Percentiles rank a stretch among this genome's conserved stretches.
Evolutionary conservation across 2,888 invertebrate species (phyloP).

Genomic region (Smittia aterrima): DNA sequence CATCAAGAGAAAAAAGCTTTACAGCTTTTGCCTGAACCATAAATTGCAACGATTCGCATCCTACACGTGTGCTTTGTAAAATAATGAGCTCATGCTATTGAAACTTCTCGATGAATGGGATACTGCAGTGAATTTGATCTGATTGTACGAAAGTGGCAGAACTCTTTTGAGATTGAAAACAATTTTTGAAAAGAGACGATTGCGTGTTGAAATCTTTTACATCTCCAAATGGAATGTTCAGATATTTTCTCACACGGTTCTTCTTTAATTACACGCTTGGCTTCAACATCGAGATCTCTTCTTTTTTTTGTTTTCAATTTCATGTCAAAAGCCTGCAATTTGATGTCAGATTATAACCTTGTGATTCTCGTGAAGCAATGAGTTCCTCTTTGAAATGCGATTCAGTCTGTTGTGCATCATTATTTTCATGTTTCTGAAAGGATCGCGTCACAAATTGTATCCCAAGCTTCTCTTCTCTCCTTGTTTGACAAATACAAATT

Average conservation of each 20-base stretch:
- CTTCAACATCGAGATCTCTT: not conserved
- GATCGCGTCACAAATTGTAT: not conserved
- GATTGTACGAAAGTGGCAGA: not conserved
- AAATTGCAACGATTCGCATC: not conserved
- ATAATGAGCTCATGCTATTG: not conserved
- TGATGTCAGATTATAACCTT: not conserved
- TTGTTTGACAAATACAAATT: not conserved
- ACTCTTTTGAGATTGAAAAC: not conserved
- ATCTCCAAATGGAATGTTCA: not conserved
- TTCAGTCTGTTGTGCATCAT: not conserved
- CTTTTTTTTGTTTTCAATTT: not conserved
- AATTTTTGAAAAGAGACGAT: too few relatives aligned
- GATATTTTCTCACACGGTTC: slow-evolving; percentile 1
- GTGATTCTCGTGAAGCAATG: not conserved
- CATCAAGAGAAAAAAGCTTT: not conserved
- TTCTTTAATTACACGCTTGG: not conserved
- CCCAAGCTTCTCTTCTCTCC: not conserved
- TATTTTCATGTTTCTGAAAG: not conserved
- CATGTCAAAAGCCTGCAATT: slow-evolving; percentile 1
- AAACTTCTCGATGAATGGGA: not conserved
- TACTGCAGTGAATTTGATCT: not conserved
- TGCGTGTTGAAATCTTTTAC: not conserved
- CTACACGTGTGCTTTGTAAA: not conserved
- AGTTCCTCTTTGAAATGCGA: not conserved
- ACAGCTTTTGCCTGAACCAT: not conserved